Percentiles rank a stretch among this genome's conserved stretches.
These are phyloP conservation scores for Scaeva pyrastri DNA, from an alignment of 2,888 invertebrate genomes.

Conservation along the genomic window DNA sequence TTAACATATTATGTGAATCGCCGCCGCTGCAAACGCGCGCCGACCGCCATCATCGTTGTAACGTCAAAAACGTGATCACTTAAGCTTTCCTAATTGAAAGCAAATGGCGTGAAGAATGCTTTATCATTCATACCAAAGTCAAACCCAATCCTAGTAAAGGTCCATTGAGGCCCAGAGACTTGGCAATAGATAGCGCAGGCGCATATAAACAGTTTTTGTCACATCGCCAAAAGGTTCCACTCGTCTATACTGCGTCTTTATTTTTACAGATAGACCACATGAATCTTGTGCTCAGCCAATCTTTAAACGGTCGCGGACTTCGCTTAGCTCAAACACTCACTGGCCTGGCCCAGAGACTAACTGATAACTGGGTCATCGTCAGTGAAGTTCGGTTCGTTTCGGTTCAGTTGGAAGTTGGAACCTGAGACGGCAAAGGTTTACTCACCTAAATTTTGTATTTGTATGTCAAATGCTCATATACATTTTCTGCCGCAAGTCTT, in stretches of 20 bases:
- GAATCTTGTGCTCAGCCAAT: slow-evolving; percentile 41
- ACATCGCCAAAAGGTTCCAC: slow-evolving; percentile 61
- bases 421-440: slow-evolving; percentile 51
- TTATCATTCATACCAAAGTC: slow-evolving; percentile 22
- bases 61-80: slow-evolving; percentile 69
- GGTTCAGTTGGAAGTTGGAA: not conserved
- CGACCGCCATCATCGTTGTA: slow-evolving; percentile 34
- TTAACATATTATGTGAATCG: slow-evolving; percentile 28
- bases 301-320: slow-evolving; percentile 3
- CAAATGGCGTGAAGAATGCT: slow-evolving; percentile 49
- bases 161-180: slow-evolving; percentile 7
- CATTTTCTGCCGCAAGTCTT: slow-evolving; percentile 17
- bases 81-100: slow-evolving; percentile 45
- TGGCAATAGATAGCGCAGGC: slow-evolving; percentile 41
- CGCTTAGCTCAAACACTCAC: not conserved
- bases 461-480: too few species aligned
- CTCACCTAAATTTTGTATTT: slow-evolving; percentile 71
- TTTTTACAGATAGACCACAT: too few species aligned
- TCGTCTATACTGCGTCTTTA: not conserved
- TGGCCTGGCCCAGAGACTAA: slow-evolving; percentile 29
- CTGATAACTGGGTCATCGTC: slow-evolving; percentile 50
- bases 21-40: slow-evolving; percentile 5
- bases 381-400: too few species aligned
- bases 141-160: slow-evolving; percentile 34
- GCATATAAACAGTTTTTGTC: slow-evolving; percentile 58